These are phyloP conservation scores for Dromaius novaehollandiae DNA, from an alignment of 2,113 vertebrate species.

Conservation along the genomic window DNA sequence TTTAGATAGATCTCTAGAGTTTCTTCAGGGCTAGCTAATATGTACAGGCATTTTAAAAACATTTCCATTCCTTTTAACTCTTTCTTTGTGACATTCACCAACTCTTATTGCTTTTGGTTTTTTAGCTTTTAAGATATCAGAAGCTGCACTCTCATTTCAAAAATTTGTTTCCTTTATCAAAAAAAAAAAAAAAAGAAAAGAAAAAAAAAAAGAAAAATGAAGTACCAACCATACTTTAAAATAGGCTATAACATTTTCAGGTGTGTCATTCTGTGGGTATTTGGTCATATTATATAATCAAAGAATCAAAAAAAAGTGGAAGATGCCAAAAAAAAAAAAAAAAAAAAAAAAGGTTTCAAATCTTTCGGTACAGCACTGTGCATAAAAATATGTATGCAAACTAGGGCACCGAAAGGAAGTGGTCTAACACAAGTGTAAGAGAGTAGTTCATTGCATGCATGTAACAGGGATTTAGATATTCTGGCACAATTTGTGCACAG, in stretches of 20 bases:
- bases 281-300: not conserved
- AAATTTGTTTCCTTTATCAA: not conserved
- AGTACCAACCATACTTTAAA: not conserved
- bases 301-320: no score
- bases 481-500: not conserved
- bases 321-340: no score
- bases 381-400: not conserved
- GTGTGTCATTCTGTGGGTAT: no score
- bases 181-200: no score
- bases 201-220: not conserved
- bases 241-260: not conserved
- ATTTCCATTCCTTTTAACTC: not conserved
- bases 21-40: not conserved
- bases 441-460: not conserved
- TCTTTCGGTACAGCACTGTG: not conserved
- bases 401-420: no score
- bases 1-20: not conserved
- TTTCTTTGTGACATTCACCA: not conserved
- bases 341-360: not conserved
- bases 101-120: not conserved
- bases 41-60: not conserved
- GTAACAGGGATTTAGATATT: not conserved
- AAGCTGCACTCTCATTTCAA: not conserved
- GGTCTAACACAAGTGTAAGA: not conserved
- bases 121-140: not conserved